Conservation (phyloP, 2,888 invertebrate species). For the Trachelus troglodyta region DNA sequence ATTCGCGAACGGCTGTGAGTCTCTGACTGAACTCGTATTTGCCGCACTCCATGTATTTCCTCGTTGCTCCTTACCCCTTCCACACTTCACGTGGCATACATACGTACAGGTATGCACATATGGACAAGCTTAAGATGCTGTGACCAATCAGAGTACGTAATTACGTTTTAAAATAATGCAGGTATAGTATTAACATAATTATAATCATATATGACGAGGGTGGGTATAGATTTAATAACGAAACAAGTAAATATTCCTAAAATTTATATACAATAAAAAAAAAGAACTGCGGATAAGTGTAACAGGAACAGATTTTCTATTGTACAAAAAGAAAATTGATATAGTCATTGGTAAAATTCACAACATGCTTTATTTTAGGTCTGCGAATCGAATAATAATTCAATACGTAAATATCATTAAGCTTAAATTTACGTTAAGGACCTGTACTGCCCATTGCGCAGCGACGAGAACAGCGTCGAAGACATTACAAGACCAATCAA, state of each 20-base stretch:
- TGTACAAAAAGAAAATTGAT: background rate
- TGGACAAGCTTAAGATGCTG: background rate
- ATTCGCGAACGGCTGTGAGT: conserved; percentile 40
- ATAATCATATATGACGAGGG: background rate
- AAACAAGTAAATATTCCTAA: background rate
- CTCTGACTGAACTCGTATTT: conserved; percentile 50
- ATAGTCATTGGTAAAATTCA: conserved; percentile 39
- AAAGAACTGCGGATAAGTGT: background rate
- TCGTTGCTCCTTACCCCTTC: conserved; percentile 28
- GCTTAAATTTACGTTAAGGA: conserved; percentile 43
- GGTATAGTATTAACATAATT: background rate
- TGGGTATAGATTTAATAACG: background rate
- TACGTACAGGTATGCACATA: background rate
- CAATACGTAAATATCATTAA: conserved; percentile 46
- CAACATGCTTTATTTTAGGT: conserved; percentile 55
- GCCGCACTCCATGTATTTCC: conserved; percentile 33
- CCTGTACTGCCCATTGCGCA: conserved; percentile 31
- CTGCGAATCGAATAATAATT: conserved; percentile 49
- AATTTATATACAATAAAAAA: background rate
- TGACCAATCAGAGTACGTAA: background rate
- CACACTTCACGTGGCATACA: conserved; percentile 9
- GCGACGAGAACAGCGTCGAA: conserved; percentile 18
- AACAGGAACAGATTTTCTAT: background rate
- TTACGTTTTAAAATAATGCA: background rate
- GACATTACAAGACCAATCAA: background rate